A percentile compares a stretch with the other conserved stretches of the same genome.
Conservation (phyloP, 2,113 vertebrate species). For the Elaphurus davidianus region DNA sequence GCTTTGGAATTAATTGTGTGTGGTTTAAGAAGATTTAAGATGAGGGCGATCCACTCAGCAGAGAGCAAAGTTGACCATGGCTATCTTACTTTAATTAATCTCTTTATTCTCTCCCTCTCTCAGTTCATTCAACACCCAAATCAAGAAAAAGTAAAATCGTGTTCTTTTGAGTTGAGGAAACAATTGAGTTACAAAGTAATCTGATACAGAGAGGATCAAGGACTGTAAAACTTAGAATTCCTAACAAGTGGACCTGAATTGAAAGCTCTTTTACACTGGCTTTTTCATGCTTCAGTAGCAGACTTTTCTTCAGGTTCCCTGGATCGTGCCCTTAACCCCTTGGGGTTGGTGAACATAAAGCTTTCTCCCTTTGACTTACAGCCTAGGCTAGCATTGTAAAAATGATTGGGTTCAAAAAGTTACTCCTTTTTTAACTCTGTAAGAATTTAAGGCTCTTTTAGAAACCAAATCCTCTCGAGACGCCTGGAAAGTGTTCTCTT, state of each 20-base stretch:
- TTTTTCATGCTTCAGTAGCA: slow-evolving; percentile 49
- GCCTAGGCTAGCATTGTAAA: slow-evolving; percentile 53
- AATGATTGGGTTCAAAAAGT: slow-evolving; percentile 56
- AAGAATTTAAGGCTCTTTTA: slow-evolving; percentile 51
- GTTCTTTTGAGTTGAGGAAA: slow-evolving; percentile 55
- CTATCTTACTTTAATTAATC: slow-evolving; percentile 66
- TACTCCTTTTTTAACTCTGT: slow-evolving; percentile 47
- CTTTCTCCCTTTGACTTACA: slow-evolving; percentile 51
- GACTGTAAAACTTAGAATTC: slow-evolving; percentile 49
- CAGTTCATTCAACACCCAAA: slow-evolving; percentile 53
- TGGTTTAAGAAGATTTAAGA: slow-evolving; percentile 63
- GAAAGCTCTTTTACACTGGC: slow-evolving; percentile 10
- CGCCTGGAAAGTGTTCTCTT: neutral
- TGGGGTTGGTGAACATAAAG: slow-evolving; percentile 50
- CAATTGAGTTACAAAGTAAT: slow-evolving; percentile 57
- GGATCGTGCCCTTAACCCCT: slow-evolving; percentile 39
- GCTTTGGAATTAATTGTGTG: slow-evolving; percentile 62
- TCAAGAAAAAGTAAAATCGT: slow-evolving; percentile 37
- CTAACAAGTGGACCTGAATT: slow-evolving; percentile 36
- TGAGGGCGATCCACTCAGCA: slow-evolving; percentile 17
- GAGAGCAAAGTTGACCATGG: slow-evolving; percentile 55
- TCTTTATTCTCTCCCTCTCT: slow-evolving; percentile 45
- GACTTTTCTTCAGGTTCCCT: slow-evolving; percentile 48
- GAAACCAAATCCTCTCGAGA: slow-evolving; percentile 41
- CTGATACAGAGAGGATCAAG: slow-evolving; percentile 31